A percentile compares a stretch with the other conserved stretches of the same genome.
These are phyloP conservation scores for Zaprionus camerounensis DNA, from an alignment of 1,140 invertebrate genomes.

Conservation along the genomic window DNA sequence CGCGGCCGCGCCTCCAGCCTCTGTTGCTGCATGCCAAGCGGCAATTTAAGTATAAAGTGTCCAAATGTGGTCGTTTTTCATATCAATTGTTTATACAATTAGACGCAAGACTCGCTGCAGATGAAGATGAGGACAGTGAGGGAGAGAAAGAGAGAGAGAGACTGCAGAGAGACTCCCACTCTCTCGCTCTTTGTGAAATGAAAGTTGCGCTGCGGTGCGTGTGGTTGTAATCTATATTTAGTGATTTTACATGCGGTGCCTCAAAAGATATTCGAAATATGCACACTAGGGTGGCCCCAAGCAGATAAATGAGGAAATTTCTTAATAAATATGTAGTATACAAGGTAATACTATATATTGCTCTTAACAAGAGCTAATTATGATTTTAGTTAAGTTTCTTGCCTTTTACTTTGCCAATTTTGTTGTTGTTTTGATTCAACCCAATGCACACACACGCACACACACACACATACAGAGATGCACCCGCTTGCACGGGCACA, in stretches of 20 bases:
- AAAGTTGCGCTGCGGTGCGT: constrained; percentile 71
- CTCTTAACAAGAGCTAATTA: constrained; percentile 2
- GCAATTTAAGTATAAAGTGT: constrained; percentile 80
- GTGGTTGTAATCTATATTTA: constrained; percentile 82
- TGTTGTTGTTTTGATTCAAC: constrained; percentile 1
- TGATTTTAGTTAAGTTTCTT: background rate
- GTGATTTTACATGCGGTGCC: constrained; percentile 81
- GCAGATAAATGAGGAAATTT: background rate
- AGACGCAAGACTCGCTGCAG: constrained; percentile 56
- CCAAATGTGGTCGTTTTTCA: constrained; percentile 74
- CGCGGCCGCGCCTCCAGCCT: constrained; percentile 40
- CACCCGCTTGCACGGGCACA: constrained; percentile 2
- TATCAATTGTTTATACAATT: constrained; percentile 78
- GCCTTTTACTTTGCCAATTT: background rate
- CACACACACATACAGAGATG: constrained; percentile 14
- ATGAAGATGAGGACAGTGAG: background rate
- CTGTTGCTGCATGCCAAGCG: constrained; percentile 71
- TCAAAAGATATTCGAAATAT: constrained; percentile 77
- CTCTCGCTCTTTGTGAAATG: constrained; percentile 48
- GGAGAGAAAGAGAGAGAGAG: background rate
- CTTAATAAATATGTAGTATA: background rate
- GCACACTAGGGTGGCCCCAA: constrained; percentile 16
- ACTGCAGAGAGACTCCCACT: constrained; percentile 6
- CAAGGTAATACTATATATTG: background rate
- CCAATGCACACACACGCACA: constrained; percentile 27